A percentile compares a stretch with the other conserved stretches of the same genome.
phyloP scores from a whole-genome alignment of 2,888 invertebrate species.

The Lapara coniferarum region DNA sequence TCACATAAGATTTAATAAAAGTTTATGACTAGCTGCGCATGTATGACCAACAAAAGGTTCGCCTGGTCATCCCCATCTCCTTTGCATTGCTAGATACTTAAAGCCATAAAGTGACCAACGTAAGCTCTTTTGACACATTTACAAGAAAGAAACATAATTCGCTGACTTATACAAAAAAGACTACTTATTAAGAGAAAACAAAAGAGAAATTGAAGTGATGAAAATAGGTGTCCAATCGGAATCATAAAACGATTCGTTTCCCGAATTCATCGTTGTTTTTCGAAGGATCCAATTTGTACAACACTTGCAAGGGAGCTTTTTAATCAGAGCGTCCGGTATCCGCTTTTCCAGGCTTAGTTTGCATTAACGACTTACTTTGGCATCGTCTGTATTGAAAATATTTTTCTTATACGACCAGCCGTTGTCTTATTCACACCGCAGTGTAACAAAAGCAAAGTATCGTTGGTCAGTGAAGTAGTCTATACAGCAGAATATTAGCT shows the following conservation, averaged over 20 bases:
- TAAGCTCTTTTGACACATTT: too few species aligned
- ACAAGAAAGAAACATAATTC: too few species aligned
- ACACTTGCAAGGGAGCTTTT: constrained; percentile 54
- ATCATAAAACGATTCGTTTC: constrained; percentile 55
- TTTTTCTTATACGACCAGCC: constrained; percentile 32
- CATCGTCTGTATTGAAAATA: constrained; percentile 34
- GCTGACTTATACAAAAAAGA: neutral
- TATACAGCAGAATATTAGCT: too few species aligned
- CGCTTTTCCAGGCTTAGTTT: constrained; percentile 51
- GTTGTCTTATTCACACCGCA: constrained; percentile 28
- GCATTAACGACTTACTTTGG: constrained; percentile 49
- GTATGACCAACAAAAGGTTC: too few species aligned
- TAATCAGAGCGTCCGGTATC: constrained; percentile 53
- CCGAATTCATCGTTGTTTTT: constrained; percentile 52
- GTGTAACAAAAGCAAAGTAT: constrained; percentile 1
- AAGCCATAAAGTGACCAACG: too few species aligned
- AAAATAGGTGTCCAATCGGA: constrained; percentile 41
- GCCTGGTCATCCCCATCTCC: too few species aligned
- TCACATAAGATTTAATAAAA: too few species aligned
- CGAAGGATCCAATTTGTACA: constrained; percentile 55
- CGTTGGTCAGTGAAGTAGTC: too few species aligned
- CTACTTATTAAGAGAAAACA: neutral
- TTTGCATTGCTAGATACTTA: too few species aligned
- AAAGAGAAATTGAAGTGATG: constrained; percentile 15
- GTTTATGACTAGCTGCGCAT: too few species aligned